A percentile compares a stretch with the other conserved stretches of the same genome.
phyloP scores from a whole-genome alignment of 2,888 invertebrate species.

The Chouioia cunea region DNA sequence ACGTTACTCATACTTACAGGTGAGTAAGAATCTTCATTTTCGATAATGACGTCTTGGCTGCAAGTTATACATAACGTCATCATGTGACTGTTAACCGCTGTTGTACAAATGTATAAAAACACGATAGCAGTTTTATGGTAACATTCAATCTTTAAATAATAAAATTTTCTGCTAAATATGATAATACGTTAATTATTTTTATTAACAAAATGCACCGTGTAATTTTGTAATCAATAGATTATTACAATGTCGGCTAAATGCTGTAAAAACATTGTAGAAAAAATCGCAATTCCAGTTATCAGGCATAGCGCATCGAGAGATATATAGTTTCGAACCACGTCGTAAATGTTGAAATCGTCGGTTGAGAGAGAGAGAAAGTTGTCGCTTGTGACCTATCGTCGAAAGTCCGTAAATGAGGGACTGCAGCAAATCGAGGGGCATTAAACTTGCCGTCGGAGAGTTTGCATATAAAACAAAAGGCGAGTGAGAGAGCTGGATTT shows the following conservation, averaged over 20 bases:
- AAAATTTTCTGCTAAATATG: too few relatives aligned
- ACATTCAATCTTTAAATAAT: too few relatives aligned
- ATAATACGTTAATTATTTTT: too few relatives aligned
- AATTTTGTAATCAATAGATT: too few relatives aligned
- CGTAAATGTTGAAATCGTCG: constrained; percentile 30
- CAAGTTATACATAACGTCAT: too few relatives aligned
- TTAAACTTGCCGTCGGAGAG: neutral
- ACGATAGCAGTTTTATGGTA: too few relatives aligned
- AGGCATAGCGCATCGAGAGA: constrained; percentile 1
- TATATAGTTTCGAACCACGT: neutral
- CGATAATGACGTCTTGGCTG: too few relatives aligned
- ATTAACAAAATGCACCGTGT: too few relatives aligned
- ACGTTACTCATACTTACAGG: constrained; percentile 1
- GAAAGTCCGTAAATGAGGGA: neutral
- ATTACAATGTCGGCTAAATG: too few relatives aligned
- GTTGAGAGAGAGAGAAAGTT: neutral
- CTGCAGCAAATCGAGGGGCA: neutral
- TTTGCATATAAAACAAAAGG: constrained; percentile 1
- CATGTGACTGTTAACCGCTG: too few relatives aligned
- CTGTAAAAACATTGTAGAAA: constrained; percentile 3
- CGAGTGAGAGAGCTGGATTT: constrained; percentile 51
- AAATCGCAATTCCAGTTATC: constrained; percentile 15
- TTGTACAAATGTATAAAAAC: too few relatives aligned
- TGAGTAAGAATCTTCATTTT: neutral
- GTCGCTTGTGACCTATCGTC: neutral